Evolutionary conservation across 2,888 invertebrate genomes (phyloP).

Genomic region (Euzetes globulus): DNA sequence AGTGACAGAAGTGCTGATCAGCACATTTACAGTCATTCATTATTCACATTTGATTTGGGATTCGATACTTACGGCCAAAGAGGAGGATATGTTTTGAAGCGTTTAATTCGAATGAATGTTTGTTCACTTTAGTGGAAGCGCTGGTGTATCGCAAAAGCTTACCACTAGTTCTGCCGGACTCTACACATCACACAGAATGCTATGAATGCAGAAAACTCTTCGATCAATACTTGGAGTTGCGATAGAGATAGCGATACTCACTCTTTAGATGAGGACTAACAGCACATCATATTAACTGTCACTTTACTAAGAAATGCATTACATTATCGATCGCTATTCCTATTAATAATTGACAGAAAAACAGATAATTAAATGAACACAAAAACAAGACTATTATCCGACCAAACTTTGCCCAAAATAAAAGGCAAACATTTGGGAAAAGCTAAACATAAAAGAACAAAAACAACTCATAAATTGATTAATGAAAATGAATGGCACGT

Average conservation of each 20-base stretch:
- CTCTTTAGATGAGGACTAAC: not conserved
- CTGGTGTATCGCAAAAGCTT: not conserved
- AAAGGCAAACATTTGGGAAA: too few species aligned
- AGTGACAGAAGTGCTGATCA: not conserved
- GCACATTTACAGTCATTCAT: conserved; percentile 1
- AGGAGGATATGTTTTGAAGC: conserved; percentile 5
- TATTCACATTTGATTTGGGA: not conserved
- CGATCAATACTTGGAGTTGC: conserved; percentile 20
- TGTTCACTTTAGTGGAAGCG: not conserved
- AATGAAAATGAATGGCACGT: conserved; percentile 5
- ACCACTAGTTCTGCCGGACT: not conserved
- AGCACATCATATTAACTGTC: not conserved
- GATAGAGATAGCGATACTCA: not conserved
- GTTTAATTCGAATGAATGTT: not conserved
- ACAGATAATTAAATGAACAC: too few species aligned
- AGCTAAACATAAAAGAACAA: not conserved
- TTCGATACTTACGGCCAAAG: not conserved
- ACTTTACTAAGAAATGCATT: not conserved
- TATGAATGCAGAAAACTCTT: not conserved
- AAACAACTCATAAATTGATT: not conserved
- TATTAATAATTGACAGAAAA: too few species aligned
- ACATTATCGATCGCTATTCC: not conserved
- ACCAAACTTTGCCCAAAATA: too few species aligned
- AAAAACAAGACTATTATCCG: too few species aligned
- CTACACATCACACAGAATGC: not conserved